phyloP scores from a whole-genome alignment of 1,140 invertebrate genomes.

The Brachionus rotundiformis region DNA sequence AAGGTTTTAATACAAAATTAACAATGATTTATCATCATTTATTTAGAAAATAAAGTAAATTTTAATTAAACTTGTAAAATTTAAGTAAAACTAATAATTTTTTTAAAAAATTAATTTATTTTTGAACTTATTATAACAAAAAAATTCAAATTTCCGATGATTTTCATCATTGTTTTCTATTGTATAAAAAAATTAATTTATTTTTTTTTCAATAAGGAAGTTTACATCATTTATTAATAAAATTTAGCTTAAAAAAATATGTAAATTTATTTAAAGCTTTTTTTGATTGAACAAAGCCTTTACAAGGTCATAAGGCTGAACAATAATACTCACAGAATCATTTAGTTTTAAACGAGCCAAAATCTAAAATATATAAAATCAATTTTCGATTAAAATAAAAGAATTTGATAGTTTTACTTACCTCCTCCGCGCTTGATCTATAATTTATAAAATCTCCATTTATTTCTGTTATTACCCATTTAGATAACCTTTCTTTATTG shows the following conservation, averaged over 20 bases:
- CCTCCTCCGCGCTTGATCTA: slow-evolving; percentile 21
- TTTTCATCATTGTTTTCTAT: no score
- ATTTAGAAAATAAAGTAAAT: no score
- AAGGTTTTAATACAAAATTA: no score
- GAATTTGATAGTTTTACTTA: background rate
- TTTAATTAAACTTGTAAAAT: no score
- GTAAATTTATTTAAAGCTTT: slow-evolving; percentile 10
- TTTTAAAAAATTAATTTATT: no score
- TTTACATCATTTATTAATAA: background rate
- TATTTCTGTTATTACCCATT: slow-evolving; percentile 43
- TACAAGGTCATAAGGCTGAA: slow-evolving; percentile 23
- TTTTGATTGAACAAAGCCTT: slow-evolving; percentile 31
- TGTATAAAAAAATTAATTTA: no score
- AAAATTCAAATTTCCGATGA: no score
- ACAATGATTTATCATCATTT: no score
- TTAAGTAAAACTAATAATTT: no score
- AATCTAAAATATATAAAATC: slow-evolving; percentile 11
- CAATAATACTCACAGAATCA: slow-evolving; percentile 8
- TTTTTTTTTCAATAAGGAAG: background rate
- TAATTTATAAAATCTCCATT: slow-evolving; percentile 37
- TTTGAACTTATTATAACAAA: no score
- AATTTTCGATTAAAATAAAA: background rate
- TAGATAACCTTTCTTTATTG: slow-evolving; percentile 6
- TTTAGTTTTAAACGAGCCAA: slow-evolving; percentile 24
- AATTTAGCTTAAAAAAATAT: background rate